Base-by-base conservation (phyloP, 2,797 vertebrate species). In the Brotula barbata region DNA sequence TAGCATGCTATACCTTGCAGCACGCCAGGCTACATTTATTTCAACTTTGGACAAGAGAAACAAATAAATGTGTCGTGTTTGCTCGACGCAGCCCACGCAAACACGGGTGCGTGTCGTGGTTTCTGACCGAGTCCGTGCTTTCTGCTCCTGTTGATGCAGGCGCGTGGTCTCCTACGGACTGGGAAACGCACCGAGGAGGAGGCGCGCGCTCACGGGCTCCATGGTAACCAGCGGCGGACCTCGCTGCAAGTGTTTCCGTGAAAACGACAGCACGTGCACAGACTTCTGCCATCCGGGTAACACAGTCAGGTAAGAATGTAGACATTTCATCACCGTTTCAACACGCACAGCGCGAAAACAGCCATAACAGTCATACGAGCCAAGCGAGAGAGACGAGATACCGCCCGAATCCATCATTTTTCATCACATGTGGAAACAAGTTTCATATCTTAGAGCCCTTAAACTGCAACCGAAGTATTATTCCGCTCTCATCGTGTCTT, bases 161-260 rank as follows among this genome's bases (percentile, higher is more conserved):
- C 94, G 93, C 64, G 90, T 94, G 34, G 97, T 96, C 54, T 95
- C 97, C 0, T 99, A 99, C 50, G 96, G 96, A 44, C 91, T 99
- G 0, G 96, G 96, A 33, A 92, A 92, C 64, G 93, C 92, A 64
- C 91, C 92, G 19, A 89, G 97, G 63, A 85, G 86, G 43, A 94
- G 83, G 78, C 93, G 96, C 68, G 93, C 94, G 0, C 69, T 91
- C 69, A 71, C 78, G 54, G 90, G 90, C 36, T 33, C 74, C 47
- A 50, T 76, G 55, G 62, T 71, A 0, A 69, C 72, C 43, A 54
- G 49, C 39, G 15, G 53, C 68, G 23, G 37, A 14, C 49, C 80
- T 8, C 93, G 97, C 81, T 98, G 97, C 85, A 87, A 1, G n/a
- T 98, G 97, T 78, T 37, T 83, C 19, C 83, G 67, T 22, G 85